Base-by-base conservation (phyloP, 2,113 vertebrate species). In the Pseudopodoces humilis region DNA sequence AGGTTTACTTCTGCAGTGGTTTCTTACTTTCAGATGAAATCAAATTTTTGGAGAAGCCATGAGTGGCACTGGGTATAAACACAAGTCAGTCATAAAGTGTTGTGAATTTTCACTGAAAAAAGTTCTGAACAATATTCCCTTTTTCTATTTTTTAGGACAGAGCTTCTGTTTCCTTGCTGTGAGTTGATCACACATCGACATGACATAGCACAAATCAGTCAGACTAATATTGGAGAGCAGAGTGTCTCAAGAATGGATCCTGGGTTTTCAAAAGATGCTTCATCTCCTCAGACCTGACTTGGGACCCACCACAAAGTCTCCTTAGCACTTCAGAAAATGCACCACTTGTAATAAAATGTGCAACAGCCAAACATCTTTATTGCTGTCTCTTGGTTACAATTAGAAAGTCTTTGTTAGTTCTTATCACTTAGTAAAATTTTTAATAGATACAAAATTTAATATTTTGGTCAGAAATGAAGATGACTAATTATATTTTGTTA, bases 261-360 rank as follows among this genome's bases (percentile, higher is more conserved):
- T 56, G 58, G 37, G 21, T 86, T 88, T 92, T 80, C 18, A 21
- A 76, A 82, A 80, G 43, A 6, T 59, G 13, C 27, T 60, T 71
- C 22, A 8, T 22, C 17, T 92, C 27, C 58, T 27, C n/a, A 74
- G 31, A 43, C 15, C 22, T 81, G 62, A 43, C 15, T 70, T 18
- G 37, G 75, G 19, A 58, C 30, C 10, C 50, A 59, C 43, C 27
- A 39, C 23, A 58, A 43, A 70, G 8, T 23, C 30, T 86, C 31
- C 41, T 58, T 28, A 56, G 55, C 23, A 24, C 30, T 56, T 80
- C 20, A 64, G 59, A 88, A 86, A 94, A 91, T 70, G 31, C 31
- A 24, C 17, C 64, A 16, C 39, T 18, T 2, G 1, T 5, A 37
- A 15, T 11, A 69, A 53, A 53, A 62, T 0, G 0, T 68, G 24